Conservation (phyloP, 1,140 invertebrate species). For the Neotoxoptera formosana region DNA sequence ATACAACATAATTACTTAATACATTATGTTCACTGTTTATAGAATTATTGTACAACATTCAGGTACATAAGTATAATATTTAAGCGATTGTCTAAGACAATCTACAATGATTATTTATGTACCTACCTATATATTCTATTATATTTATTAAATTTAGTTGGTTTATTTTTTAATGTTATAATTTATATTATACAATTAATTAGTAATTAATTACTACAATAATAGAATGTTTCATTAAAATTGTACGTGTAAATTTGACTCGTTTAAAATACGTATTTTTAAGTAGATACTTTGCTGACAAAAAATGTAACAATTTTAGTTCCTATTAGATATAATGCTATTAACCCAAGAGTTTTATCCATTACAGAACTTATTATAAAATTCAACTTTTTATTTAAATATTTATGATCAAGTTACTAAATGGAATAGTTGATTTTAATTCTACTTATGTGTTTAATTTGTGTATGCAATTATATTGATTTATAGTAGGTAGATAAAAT, state of each 20-base stretch:
- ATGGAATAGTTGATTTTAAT: background rate
- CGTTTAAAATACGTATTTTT: background rate
- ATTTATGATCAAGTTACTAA: background rate
- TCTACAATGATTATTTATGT: background rate
- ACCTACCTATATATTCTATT: background rate
- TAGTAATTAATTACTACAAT: background rate
- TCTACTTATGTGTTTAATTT: background rate
- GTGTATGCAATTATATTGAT: background rate
- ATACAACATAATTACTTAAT: background rate
- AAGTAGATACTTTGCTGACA: background rate
- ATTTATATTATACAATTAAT: background rate
- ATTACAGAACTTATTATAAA: background rate
- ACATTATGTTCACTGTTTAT: background rate
- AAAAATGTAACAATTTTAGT: background rate
- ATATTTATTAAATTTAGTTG: background rate
- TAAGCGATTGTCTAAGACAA: background rate
- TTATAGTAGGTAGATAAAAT: background rate
- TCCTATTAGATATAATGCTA: background rate
- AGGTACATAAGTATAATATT: background rate
- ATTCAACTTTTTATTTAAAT: background rate
- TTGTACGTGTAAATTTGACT: background rate
- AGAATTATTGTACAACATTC: background rate
- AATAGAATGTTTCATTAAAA: background rate
- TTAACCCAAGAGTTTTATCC: background rate
- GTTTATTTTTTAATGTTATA: background rate